phyloP scores from a whole-genome alignment of 2,888 invertebrate species.

The Pseudoips prasinana region DNA sequence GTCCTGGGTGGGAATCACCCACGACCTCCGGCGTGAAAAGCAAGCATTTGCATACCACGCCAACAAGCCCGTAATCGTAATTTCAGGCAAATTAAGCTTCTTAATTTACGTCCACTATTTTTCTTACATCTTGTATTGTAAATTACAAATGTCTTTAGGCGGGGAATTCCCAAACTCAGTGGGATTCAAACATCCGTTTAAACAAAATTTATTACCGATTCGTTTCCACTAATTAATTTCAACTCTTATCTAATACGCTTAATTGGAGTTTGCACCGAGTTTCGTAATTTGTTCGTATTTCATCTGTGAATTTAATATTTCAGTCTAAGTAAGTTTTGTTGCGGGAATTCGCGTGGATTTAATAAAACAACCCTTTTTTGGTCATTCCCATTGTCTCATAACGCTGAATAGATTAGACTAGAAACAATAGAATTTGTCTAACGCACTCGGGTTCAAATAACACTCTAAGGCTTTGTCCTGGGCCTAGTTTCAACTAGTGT shows the following conservation, averaged over 20 bases:
- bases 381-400: slow-evolving; percentile 9
- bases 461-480: too few relatives aligned
- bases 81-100: too few relatives aligned
- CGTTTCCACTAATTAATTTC: slow-evolving; percentile 66
- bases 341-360: slow-evolving; percentile 23
- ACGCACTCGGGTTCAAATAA: too few relatives aligned
- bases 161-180: slow-evolving; percentile 37
- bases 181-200: slow-evolving; percentile 45
- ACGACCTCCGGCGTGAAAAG: too few relatives aligned
- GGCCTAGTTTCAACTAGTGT: too few relatives aligned
- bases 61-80: too few relatives aligned
- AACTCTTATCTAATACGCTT: slow-evolving; percentile 59
- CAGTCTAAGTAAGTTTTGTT: slow-evolving; percentile 30
- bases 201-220: slow-evolving; percentile 57
- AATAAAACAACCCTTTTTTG: slow-evolving; percentile 11
- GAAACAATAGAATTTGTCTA: too few relatives aligned
- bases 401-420: not conserved
- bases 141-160: slow-evolving; percentile 35
- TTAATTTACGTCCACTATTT: too few relatives aligned
- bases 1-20: too few relatives aligned
- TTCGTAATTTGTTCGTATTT: slow-evolving; percentile 49
- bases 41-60: too few relatives aligned
- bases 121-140: too few relatives aligned
- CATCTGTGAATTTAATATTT: slow-evolving; percentile 46
- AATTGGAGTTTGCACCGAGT: slow-evolving; percentile 47